Evolutionary conservation across 2,888 invertebrate species (phyloP), one percentile per base, ranked within the genome.

Genomic region (Lypha dubia): DNA sequence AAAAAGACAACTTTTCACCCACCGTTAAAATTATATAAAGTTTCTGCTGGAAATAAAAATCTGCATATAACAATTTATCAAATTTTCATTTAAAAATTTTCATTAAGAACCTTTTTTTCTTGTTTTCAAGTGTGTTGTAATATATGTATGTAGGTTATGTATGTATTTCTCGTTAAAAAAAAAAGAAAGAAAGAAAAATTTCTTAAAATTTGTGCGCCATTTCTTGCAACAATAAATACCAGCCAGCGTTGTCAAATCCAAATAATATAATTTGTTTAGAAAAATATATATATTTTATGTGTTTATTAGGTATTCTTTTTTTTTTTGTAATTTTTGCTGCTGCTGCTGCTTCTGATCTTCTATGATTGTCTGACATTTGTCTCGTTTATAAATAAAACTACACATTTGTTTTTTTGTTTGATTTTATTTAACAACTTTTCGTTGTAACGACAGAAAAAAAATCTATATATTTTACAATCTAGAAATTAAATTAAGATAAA

Each of bases 321-420:
- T n/a, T n/a, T n/a, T n/a, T 7, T 74, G 5, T n/a, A n/a, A n/a
- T 44, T 22, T 35, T 44, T 44, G 24, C 17, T 74, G 22, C 53
- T 75, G 20, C 46, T 46, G 35, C 22, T 63, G 41, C 56, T 63
- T 60, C 6, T 41, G 35, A 49, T 75, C 17, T 67, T 35, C 46
- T 68, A 68, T 84, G 70, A 70, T 70, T 74, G 62, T 84, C 81
- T 81, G 84, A 81, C 81, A 84, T 84, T 84, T 84, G 77, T 84
- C 74, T 84, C 65, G 79, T 68, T 75, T 77, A 80, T 74, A 84
- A 74, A 77, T 84, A 84, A 74, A 81, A 79, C 68, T 71, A 82
- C 17, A 75, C 65, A 65, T 35, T 65, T 70, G 22, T 17, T 41
- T 56, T 44, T n/a, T n/a, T n/a, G n/a, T n/a, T 17, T 46, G 24